A percentile compares a stretch with the other conserved stretches of the same genome.
Conservation (phyloP, 2,113 vertebrate species). For the Galbula dea region DNA sequence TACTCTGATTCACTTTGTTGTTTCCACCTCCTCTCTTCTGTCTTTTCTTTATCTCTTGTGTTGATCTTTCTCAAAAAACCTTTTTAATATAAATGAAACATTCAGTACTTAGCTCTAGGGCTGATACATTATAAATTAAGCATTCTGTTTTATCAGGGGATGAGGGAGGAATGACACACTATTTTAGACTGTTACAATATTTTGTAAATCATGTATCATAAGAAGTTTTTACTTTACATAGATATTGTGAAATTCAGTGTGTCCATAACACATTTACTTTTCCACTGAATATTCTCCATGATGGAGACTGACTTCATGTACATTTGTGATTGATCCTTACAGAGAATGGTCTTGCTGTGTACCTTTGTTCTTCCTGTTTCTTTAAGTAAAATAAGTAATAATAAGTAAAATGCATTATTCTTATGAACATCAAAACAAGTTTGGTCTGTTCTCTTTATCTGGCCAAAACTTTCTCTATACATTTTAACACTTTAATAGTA, state of each 20-base stretch:
- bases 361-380: no score
- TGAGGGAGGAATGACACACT: background rate
- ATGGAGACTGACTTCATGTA: background rate
- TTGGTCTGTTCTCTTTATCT: background rate
- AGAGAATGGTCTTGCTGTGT: background rate
- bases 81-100: conserved; percentile 27
- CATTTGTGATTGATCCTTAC: background rate
- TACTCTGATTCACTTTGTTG: background rate
- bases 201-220: background rate
- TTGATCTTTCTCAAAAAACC: background rate
- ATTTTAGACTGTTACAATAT: background rate
- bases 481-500: background rate
- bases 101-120: conserved; percentile 8
- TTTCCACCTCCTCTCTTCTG: background rate
- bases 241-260: background rate
- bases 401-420: background rate
- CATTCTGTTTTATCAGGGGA: background rate
- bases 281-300: background rate
- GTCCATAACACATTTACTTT: background rate
- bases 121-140: conserved; percentile 3
- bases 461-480: background rate
- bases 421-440: background rate
- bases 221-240: background rate
- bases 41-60: background rate
- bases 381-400: no score